Evolutionary conservation across 2,888 invertebrate genomes (phyloP).

Genomic region (Agelastica alni): DNA sequence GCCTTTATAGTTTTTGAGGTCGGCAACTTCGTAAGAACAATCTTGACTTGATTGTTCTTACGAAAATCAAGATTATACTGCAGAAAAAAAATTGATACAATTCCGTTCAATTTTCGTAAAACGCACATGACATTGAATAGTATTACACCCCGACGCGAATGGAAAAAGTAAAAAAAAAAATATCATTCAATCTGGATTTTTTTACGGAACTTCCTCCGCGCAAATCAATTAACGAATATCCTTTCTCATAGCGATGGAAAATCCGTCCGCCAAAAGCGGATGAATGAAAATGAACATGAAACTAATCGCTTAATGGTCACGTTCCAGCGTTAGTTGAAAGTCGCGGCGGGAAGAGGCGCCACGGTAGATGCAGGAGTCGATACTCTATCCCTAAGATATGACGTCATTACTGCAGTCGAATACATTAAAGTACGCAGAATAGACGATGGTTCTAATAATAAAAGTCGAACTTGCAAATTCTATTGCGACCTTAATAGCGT

Average conservation of each 20-base stretch:
- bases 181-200: too few relatives aligned
- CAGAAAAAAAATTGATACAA: too few relatives aligned
- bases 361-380: constrained; percentile 28
- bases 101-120: too few relatives aligned
- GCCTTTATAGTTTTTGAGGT: too few relatives aligned
- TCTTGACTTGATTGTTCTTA: too few relatives aligned
- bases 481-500: too few relatives aligned
- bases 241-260: not conserved
- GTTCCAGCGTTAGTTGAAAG: not conserved
- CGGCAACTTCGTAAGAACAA: too few relatives aligned
- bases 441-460: not conserved
- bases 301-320: not conserved
- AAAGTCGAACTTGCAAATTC: too few relatives aligned
- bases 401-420: constrained; percentile 42
- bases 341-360: constrained; percentile 2
- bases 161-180: too few relatives aligned
- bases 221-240: not conserved
- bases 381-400: constrained; percentile 27
- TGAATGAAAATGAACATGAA: constrained; percentile 6
- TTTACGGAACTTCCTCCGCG: not conserved
- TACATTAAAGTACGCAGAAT: constrained; percentile 7
- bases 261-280: not conserved
- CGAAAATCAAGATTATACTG: too few relatives aligned
- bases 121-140: too few relatives aligned
- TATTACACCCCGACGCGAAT: too few relatives aligned